Evolutionary conservation across 2,113 vertebrate genomes (phyloP).

Genomic region (Malurus cyaneus): DNA sequence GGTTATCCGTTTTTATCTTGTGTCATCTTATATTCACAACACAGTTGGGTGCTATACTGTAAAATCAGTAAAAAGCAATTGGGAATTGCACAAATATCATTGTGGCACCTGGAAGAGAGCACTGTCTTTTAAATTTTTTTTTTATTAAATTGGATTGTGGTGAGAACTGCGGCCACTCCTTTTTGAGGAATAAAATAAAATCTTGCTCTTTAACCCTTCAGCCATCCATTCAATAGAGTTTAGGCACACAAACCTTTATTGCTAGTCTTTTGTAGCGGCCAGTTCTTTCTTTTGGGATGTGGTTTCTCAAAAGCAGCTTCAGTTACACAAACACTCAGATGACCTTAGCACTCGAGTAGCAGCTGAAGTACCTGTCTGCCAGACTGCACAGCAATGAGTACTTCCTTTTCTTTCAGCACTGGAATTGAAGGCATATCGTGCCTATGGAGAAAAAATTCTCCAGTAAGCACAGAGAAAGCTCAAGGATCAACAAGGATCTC

Average conservation of each 20-base stretch:
- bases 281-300: neutral
- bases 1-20: neutral
- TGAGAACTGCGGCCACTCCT: accelerated
- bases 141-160: neutral
- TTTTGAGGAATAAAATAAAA: neutral
- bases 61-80: neutral
- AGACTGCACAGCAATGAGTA: neutral
- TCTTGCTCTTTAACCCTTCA: neutral
- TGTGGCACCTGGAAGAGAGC: neutral
- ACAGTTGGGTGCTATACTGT: neutral
- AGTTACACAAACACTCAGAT: neutral
- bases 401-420: neutral
- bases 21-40: neutral
- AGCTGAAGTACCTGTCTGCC: neutral
- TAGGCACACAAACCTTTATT: neutral
- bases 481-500: neutral
- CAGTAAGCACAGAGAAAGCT: neutral
- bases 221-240: neutral
- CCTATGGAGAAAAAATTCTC: neutral
- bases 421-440: neutral
- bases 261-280: neutral
- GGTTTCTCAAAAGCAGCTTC: neutral
- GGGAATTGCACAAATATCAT: neutral
- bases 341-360: neutral
- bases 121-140: neutral